phyloP scores from a whole-genome alignment of 1,140 invertebrate genomes.

The Drosophila nasuta region DNA sequence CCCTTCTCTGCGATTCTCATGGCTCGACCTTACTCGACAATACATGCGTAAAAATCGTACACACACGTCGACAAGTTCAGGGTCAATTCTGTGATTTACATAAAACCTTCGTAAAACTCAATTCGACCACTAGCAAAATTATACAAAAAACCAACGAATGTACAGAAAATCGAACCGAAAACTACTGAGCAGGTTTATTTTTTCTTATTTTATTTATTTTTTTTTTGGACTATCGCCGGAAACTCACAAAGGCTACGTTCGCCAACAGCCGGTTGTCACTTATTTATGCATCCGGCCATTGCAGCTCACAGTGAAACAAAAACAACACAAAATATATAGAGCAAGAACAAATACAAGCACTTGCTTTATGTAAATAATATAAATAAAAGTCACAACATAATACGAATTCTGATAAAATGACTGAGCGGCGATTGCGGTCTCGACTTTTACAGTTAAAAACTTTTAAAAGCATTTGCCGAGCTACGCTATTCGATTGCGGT shows the following conservation, averaged over 20 bases:
- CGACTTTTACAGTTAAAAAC: constrained; percentile 24
- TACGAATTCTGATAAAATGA: constrained; percentile 55
- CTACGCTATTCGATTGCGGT: background rate
- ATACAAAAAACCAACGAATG: constrained; percentile 12
- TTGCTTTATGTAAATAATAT: constrained; percentile 42
- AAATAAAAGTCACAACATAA: constrained; percentile 37
- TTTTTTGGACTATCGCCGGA: constrained; percentile 59
- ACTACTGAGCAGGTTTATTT: constrained; percentile 43
- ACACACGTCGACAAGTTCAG: constrained; percentile 33
- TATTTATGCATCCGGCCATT: constrained; percentile 78
- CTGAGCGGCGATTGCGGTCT: constrained; percentile 40
- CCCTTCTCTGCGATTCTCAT: constrained; percentile 13
- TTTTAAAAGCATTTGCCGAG: constrained; percentile 27
- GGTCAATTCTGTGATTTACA: constrained; percentile 48
- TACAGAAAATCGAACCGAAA: constrained; percentile 41
- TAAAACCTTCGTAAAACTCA: constrained; percentile 52
- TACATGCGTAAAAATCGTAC: background rate
- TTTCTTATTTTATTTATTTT: background rate
- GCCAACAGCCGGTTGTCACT: constrained; percentile 63
- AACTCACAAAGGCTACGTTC: constrained; percentile 51
- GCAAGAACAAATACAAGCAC: constrained; percentile 16
- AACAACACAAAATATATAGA: constrained; percentile 12
- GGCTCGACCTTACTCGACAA: constrained; percentile 26
- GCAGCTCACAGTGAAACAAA: constrained; percentile 39
- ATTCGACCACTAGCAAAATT: constrained; percentile 24